Percentiles rank a stretch among this genome's conserved stretches.
phyloP scores from a whole-genome alignment of 1,140 invertebrate genomes.

The Orussus abietinus region DNA sequence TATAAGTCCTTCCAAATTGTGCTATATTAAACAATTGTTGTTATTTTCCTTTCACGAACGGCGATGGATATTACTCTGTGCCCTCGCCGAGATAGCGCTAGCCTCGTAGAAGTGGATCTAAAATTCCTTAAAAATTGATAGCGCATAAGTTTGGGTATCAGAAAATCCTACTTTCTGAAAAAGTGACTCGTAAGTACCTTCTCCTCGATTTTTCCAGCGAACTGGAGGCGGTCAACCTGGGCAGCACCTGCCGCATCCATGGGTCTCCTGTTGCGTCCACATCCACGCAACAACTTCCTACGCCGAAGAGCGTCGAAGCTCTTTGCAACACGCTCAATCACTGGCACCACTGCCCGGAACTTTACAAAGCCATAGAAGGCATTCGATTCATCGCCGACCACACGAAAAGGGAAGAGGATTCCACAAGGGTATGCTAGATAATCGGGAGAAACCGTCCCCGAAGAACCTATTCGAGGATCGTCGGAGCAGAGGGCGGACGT shows the following conservation, averaged over 20 bases:
- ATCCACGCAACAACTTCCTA: slow-evolving; percentile 37
- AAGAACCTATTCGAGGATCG: too few relatives aligned
- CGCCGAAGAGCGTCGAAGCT: slow-evolving; percentile 46
- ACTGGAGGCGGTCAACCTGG: slow-evolving; percentile 55
- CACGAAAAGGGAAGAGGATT: slow-evolving; percentile 87
- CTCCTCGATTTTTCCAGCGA: slow-evolving; percentile 47
- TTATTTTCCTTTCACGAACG: too few relatives aligned
- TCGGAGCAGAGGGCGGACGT: too few relatives aligned
- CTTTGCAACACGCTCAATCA: slow-evolving; percentile 57
- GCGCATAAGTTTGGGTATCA: background rate
- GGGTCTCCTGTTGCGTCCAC: slow-evolving; percentile 55
- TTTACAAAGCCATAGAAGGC: slow-evolving; percentile 87
- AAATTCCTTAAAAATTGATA: too few relatives aligned
- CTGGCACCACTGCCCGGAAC: slow-evolving; percentile 86
- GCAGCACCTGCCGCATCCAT: slow-evolving; percentile 61
- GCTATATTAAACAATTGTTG: background rate
- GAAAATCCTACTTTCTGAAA: background rate
- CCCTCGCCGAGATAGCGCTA: too few relatives aligned
- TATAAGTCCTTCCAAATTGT: too few relatives aligned
- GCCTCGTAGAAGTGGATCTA: too few relatives aligned
- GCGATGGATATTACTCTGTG: too few relatives aligned
- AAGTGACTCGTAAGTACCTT: background rate
- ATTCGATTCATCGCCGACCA: slow-evolving; percentile 91
- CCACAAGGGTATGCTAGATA: slow-evolving; percentile 77
- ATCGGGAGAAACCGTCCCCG: too few relatives aligned